phyloP scores from a whole-genome alignment of 2,113 vertebrate genomes.

The Lates calcarifer region DNA sequence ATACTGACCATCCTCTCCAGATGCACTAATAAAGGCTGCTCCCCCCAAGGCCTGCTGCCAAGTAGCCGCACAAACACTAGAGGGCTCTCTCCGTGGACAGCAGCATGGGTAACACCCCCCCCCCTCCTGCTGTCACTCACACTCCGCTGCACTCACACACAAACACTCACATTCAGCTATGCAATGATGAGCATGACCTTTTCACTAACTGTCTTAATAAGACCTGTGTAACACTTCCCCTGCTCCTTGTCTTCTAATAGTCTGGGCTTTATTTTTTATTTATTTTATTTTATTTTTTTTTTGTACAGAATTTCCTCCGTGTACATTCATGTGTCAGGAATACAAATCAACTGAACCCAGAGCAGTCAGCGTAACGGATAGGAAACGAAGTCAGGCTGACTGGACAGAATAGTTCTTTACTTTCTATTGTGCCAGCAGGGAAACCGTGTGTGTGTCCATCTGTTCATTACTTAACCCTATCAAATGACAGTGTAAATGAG shows the following conservation, averaged over 20 bases:
- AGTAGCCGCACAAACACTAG: conserved; percentile 88
- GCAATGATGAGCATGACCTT: conserved; percentile 67
- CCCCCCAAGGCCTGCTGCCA: conserved; percentile 51
- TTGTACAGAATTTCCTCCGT: background rate
- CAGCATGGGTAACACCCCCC: conserved; percentile 28
- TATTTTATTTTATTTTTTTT: background rate
- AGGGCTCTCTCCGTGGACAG: conserved; percentile 88
- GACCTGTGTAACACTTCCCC: conserved; percentile 14
- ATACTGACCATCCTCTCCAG: conserved; percentile 19
- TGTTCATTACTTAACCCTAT: conserved; percentile 47
- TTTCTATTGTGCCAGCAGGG: conserved; percentile 5
- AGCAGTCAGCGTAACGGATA: background rate
- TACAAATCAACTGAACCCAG: background rate
- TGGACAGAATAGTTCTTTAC: background rate
- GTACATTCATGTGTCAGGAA: conserved; percentile 3
- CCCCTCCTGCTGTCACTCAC: conserved; percentile 69
- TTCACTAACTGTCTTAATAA: conserved; percentile 55
- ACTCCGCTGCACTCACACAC: conserved; percentile 18
- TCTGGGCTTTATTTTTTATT: background rate
- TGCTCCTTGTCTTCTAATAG: conserved; percentile 26
- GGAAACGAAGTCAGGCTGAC: background rate
- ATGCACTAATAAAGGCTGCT: conserved; percentile 43
- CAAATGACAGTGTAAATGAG: conserved; percentile 61
- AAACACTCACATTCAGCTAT: conserved; percentile 7
- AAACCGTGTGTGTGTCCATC: conserved; percentile 28